These are phyloP conservation scores for Habroteleia sp. DNA, from an alignment of 2,888 invertebrate species.

Conservation along the genomic window DNA sequence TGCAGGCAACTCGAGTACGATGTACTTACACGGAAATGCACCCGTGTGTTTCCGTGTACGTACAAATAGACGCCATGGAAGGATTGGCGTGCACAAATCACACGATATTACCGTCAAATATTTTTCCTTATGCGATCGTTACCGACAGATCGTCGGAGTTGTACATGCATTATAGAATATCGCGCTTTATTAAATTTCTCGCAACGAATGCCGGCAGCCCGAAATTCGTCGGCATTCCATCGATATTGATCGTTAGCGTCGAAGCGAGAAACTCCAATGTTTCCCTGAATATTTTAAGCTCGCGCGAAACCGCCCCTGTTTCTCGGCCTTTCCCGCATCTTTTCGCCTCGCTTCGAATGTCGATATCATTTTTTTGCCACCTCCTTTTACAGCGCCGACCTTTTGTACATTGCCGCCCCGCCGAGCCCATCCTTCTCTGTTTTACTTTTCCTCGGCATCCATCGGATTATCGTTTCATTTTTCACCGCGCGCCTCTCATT, in stretches of 20 bases:
- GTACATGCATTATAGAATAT: constrained; percentile 64
- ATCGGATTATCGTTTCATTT: constrained; percentile 68
- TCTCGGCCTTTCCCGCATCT: constrained; percentile 60
- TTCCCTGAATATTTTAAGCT: constrained; percentile 71
- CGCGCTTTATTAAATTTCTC: constrained; percentile 63
- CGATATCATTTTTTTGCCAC: constrained; percentile 60
- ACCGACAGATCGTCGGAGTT: constrained; percentile 49
- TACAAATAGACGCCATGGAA: background rate
- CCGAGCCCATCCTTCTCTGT: constrained; percentile 53
- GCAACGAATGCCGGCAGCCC: constrained; percentile 62
- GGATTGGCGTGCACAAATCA: constrained; percentile 38
- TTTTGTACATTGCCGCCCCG: constrained; percentile 63
- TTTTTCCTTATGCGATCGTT: constrained; percentile 51
- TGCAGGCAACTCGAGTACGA: too few relatives aligned
- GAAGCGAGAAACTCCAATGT: constrained; percentile 62
- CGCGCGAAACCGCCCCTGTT: constrained; percentile 38
- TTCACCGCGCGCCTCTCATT: constrained; percentile 62
- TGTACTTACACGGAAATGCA: too few relatives aligned
- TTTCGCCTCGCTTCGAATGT: constrained; percentile 60
- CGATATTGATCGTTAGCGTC: constrained; percentile 69
- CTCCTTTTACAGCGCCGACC: constrained; percentile 40
- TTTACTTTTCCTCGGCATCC: constrained; percentile 61
- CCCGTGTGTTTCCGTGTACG: background rate
- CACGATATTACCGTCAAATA: constrained; percentile 56
- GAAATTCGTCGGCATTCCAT: constrained; percentile 69